A percentile compares a stretch with the other conserved stretches of the same genome.
These are phyloP conservation scores for Montifringilla adamsi DNA, from an alignment of 2,113 vertebrate genomes.

Conservation along the genomic window DNA sequence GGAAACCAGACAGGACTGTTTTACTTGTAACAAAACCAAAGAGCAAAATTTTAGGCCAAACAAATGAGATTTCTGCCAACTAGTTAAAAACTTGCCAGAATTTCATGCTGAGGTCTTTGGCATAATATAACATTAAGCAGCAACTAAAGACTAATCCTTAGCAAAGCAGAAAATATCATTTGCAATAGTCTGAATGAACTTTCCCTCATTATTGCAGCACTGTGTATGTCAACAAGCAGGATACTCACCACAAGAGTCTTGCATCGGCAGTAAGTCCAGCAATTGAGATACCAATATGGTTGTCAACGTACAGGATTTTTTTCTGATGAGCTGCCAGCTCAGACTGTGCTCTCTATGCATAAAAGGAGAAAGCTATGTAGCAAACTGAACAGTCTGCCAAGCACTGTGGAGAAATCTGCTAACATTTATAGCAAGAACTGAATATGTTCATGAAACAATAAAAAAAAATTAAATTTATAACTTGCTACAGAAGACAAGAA, in stretches of 20 bases:
- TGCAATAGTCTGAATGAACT: conserved; percentile 2
- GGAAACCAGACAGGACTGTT: conserved; percentile 12
- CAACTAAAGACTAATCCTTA: neutral
- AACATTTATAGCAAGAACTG: neutral
- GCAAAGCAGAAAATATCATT: neutral
- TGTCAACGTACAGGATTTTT: conserved; percentile 98
- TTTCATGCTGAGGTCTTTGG: neutral
- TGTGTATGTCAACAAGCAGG: neutral
- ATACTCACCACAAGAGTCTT: conserved; percentile 89
- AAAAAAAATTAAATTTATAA: neutral
- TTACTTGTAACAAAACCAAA: conserved; percentile 10
- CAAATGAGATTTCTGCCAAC: neutral
- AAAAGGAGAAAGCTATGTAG: conserved; percentile 24
- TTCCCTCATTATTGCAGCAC: conserved; percentile 41
- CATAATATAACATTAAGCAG: neutral
- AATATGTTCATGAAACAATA: neutral
- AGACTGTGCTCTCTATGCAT: conserved; percentile 91
- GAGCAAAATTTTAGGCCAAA: conserved; percentile 11
- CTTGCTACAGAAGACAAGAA: neutral
- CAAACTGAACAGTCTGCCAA: conserved; percentile 10
- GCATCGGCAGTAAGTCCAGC: conserved; percentile 97
- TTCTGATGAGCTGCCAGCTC: conserved; percentile 98
- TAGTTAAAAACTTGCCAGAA: neutral
- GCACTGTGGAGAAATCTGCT: conserved; percentile 16
- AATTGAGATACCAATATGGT: conserved; percentile 96